Conservation (phyloP, 1,140 invertebrate species). For the Eumaeus atala region DNA sequence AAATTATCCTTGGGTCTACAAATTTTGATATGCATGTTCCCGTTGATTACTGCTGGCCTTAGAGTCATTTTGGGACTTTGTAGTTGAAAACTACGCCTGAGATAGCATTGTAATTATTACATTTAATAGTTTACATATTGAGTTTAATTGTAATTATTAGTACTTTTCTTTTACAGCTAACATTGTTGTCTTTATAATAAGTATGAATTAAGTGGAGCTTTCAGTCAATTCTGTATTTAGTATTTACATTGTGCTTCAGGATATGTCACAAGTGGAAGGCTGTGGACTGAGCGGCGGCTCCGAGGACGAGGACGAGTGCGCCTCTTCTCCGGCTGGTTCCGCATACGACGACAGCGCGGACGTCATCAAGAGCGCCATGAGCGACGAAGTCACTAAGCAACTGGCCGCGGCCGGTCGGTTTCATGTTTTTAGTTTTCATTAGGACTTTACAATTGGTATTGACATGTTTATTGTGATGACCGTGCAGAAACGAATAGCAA, state of each 20-base stretch:
- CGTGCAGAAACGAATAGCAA: too few relatives aligned
- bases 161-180: too few relatives aligned
- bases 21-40: too few relatives aligned
- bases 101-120: too few relatives aligned
- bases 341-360: constrained; percentile 84
- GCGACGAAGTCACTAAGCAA: constrained; percentile 94
- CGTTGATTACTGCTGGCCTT: too few relatives aligned
- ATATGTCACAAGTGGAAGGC: constrained; percentile 63
- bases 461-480: too few relatives aligned
- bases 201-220: background rate
- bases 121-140: too few relatives aligned
- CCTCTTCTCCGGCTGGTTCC: constrained; percentile 81
- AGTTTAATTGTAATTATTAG: too few relatives aligned
- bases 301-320: constrained; percentile 87
- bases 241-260: constrained; percentile 27
- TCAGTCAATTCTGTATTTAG: background rate
- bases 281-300: constrained; percentile 78
- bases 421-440: background rate
- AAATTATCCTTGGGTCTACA: too few relatives aligned
- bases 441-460: background rate
- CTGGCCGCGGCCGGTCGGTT: constrained; percentile 92
- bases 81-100: too few relatives aligned
- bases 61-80: too few relatives aligned
- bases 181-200: background rate
- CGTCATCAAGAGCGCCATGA: constrained; percentile 85